Base-by-base conservation (phyloP, 1,140 invertebrate genomes). In the Drosophila saltans region DNA sequence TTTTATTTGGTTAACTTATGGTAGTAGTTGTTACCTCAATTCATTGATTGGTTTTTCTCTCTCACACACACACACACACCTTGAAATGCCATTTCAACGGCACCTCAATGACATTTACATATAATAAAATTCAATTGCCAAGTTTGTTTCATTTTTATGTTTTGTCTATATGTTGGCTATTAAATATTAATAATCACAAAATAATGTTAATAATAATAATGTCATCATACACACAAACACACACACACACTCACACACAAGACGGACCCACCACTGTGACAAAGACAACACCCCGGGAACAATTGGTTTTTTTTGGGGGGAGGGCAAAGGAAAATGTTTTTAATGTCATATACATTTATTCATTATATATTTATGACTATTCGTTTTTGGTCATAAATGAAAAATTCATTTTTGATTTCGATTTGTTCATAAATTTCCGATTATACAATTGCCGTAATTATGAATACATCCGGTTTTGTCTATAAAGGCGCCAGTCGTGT, bases 131-230 rank as follows among this genome's bases (percentile, higher is more conserved):
- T 72, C 72, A 75, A 78, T 78, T 75, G 75, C 65, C 45, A 52
- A 52, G 45, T 68, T 75, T 71, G 69, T 66, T 63, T 57, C 75
- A 61, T 61, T 66, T 81, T 64, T 73, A 77, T 76, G 69, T 69
- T 68, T 24, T 48, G 45, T 24, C 2, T 45, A 5, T 2, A 61
- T 57, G 61, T 61, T 78, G 69, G 77, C 57, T 66, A 81, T 78
- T 78, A 81, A 74, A 74, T 71, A 85, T 86, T 82, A 85, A 86
- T 82, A 85, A 82, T 72, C 83, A 82, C 75, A 72, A 79, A 82
- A 88, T 85, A 82, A 85, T 88, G 83, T 82, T 85, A 88, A 85
- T 85, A 85, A 85, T 85, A 83, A 88, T 83, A 85, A 88, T 83
- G 88, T 86, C 70, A 68, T 11, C 16, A 26, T 45, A 21, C 28